Conservation (phyloP, 2,888 invertebrate genomes). For the Druceiella hillmani region DNA sequence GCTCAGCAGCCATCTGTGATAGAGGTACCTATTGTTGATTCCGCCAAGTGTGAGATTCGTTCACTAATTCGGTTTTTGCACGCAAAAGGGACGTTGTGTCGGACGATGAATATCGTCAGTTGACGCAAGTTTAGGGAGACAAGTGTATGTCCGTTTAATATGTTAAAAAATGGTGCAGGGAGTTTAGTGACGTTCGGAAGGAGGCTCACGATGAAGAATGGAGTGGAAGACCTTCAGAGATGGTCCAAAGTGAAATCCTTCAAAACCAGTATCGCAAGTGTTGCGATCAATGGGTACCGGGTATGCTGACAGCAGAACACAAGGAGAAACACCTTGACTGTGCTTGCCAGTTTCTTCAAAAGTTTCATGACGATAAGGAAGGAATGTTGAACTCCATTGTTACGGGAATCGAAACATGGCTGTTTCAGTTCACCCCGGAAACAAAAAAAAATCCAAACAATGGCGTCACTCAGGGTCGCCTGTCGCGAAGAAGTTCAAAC, state of each 20-base stretch:
- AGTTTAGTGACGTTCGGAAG: background rate
- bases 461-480: constrained; percentile 2
- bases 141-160: background rate
- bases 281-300: background rate
- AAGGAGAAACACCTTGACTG: background rate
- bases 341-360: background rate
- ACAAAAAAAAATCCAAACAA: constrained; percentile 8
- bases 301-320: constrained; percentile 1
- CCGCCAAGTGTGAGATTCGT: constrained; percentile 1
- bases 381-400: background rate
- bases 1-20: background rate
- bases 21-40: background rate
- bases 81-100: background rate
- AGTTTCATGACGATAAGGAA: background rate
- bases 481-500: background rate
- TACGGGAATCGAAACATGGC: constrained; percentile 3
- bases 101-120: background rate
- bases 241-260: background rate
- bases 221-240: background rate
- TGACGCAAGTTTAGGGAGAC: background rate
- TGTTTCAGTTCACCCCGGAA: constrained; percentile 8
- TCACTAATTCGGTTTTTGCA: background rate
- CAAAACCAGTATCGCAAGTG: background rate
- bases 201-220: background rate
- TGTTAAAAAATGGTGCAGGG: no score